Base-by-base conservation (phyloP, 2,888 invertebrate species). In the Chrysolina haemoptera region DNA sequence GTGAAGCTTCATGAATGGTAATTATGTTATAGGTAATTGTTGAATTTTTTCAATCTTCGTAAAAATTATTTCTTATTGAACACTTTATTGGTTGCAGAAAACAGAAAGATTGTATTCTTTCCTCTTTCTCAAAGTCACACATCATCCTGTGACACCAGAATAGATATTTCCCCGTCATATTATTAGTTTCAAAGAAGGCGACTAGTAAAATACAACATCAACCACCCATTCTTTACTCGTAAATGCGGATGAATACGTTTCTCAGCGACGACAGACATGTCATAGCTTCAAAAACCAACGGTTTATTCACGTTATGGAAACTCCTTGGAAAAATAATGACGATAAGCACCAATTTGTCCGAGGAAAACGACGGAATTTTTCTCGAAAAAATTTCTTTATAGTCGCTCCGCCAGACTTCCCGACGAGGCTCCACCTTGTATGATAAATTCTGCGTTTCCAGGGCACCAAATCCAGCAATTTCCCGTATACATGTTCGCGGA, bases 401-500 rank as follows among this genome's bases (percentile, higher is more conserved):
- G 53, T 20, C 20, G 18, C 35, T 27, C 35, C 35, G 35, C 35
- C 6, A 35, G 8, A 35, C 8, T 35, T 35, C 43, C 12, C 43
- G 35, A 16, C 41, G 16, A 22, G 18, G 62, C 18, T 59, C 46
- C 50, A 48, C 67, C 71, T 48, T 27, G 59, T 67, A 70, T 70
- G 16, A 63, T 62, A 69, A 74, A 55, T 67, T 70, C 68, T 67
- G 27, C 66, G 66, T 48, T 50, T 27, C 22, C 50, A 48, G 35
- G 50, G 41, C 46, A 62, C 41, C 53, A 55, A 71, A 67, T 62
- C 66, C 71, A 67, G 50, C 50, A 71, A 73, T 76, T 76, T 71
- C 55, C 70, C 75, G 68, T 70, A 67, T 68, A 65, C 67, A 71
- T 71, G 73, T 62, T 63, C 71, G 62, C 62, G 69, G 63, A 68